Evolutionary conservation across 1,140 invertebrate species (phyloP).

Genomic region (Zaprionus davidi): DNA sequence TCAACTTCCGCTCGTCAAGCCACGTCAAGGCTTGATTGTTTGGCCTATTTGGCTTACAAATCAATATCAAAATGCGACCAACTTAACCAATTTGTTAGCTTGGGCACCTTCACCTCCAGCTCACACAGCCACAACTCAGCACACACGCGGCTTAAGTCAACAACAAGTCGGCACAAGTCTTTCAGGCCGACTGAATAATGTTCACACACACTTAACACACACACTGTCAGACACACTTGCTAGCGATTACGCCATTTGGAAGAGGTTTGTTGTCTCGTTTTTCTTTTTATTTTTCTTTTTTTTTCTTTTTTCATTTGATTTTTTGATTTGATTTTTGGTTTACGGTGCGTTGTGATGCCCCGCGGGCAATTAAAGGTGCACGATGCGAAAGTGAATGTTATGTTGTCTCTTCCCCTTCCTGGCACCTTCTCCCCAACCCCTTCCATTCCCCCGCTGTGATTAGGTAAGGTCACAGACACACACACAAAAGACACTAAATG

Average conservation of each 20-base stretch:
- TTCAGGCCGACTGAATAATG: slow-evolving; percentile 39
- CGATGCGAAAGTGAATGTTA: slow-evolving; percentile 73
- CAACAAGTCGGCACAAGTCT: slow-evolving; percentile 42
- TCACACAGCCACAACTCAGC: background rate
- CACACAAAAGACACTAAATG: slow-evolving; percentile 33
- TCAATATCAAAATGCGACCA: slow-evolving; percentile 56
- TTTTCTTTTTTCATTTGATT: slow-evolving; percentile 2
- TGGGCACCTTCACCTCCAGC: background rate
- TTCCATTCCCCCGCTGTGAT: slow-evolving; percentile 25
- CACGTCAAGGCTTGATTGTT: slow-evolving; percentile 13
- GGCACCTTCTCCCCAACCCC: background rate
- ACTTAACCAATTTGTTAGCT: slow-evolving; percentile 77
- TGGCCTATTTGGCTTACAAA: slow-evolving; percentile 53
- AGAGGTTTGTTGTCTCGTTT: slow-evolving; percentile 29
- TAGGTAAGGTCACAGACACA: slow-evolving; percentile 61
- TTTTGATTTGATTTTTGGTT: slow-evolving; percentile 49
- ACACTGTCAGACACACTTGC: background rate
- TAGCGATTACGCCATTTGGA: slow-evolving; percentile 40
- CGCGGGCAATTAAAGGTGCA: slow-evolving; percentile 77
- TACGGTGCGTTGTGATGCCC: slow-evolving; percentile 51
- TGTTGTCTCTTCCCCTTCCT: slow-evolving; percentile 14
- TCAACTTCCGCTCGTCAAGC: slow-evolving; percentile 58
- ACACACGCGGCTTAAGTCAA: slow-evolving; percentile 64
- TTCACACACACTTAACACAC: slow-evolving; percentile 22
- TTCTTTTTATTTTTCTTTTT: slow-evolving; percentile 8